Conservation (phyloP, 2,797 vertebrate genomes). For the Limnodromus scolopaceus region DNA sequence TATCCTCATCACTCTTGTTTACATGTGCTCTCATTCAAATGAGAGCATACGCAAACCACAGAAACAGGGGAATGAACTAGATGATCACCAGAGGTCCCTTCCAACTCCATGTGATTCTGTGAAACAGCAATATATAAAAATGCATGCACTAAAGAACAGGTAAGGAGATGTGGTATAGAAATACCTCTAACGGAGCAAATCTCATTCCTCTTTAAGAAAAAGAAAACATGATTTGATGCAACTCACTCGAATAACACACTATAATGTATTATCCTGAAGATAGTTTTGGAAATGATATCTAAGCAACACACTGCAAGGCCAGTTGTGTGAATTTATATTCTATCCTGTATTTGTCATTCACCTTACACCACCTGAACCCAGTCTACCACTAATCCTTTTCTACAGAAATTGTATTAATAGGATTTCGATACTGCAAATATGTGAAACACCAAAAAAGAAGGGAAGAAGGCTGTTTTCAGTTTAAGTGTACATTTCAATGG, state of each 20-base stretch:
- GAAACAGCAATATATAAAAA: not conserved
- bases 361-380: not conserved
- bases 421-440: not conserved
- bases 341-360: not conserved
- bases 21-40: not conserved
- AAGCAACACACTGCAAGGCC: not conserved
- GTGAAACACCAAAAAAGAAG: not conserved
- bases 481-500: not conserved
- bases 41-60: not conserved
- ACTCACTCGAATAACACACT: not conserved
- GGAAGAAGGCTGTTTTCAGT: not conserved
- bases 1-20: not conserved
- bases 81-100: too few relatives aligned
- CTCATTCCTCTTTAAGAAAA: not conserved
- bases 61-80: not conserved
- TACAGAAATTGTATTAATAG: not conserved
- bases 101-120: too few relatives aligned
- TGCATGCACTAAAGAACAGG: not conserved
- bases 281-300: not conserved
- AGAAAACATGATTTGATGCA: not conserved
- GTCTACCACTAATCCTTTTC: not conserved
- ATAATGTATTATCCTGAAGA: not conserved
- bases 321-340: not conserved
- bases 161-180: not conserved
- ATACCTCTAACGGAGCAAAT: not conserved